A percentile compares a stretch with the other conserved stretches of the same genome.
These are phyloP conservation scores for Grantiella picta DNA, from an alignment of 2,113 vertebrate genomes.

Conservation along the genomic window DNA sequence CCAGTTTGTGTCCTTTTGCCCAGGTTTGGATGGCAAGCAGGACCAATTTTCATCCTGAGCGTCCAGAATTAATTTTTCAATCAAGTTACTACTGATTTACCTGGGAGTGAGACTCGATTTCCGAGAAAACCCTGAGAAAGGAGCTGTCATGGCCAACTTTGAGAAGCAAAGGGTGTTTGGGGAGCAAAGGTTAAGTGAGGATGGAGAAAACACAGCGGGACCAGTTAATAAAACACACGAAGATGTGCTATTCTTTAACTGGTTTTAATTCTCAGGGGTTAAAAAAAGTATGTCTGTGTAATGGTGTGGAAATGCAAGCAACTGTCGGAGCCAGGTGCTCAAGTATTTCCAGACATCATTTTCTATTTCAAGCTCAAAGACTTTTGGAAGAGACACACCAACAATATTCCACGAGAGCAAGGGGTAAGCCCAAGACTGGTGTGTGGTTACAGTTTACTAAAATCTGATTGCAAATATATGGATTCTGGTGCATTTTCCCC, in stretches of 20 bases:
- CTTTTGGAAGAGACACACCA: neutral
- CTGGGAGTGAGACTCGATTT: neutral
- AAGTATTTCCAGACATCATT: neutral
- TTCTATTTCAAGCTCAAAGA: neutral
- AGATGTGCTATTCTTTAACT: neutral
- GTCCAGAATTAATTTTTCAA: neutral
- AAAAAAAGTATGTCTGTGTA: neutral
- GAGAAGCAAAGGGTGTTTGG: neutral
- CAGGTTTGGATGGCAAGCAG: neutral
- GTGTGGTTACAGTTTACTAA: neutral
- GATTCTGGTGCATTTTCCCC: neutral
- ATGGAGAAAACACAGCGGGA: neutral
- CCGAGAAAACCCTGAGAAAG: neutral
- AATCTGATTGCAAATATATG: neutral
- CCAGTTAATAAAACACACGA: neutral
- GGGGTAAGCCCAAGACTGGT: neutral
- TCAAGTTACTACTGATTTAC: neutral
- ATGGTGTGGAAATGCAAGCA: constrained; percentile 17
- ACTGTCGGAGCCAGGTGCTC: neutral
- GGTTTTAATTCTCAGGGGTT: constrained; percentile 26
- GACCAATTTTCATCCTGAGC: neutral
- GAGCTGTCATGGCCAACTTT: neutral
- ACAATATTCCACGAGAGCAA: neutral
- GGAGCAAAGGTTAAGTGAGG: neutral
- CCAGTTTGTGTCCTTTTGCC: neutral